These are phyloP conservation scores for Drosophila nigromelanica DNA, from an alignment of 1,140 invertebrate genomes.

Conservation along the genomic window DNA sequence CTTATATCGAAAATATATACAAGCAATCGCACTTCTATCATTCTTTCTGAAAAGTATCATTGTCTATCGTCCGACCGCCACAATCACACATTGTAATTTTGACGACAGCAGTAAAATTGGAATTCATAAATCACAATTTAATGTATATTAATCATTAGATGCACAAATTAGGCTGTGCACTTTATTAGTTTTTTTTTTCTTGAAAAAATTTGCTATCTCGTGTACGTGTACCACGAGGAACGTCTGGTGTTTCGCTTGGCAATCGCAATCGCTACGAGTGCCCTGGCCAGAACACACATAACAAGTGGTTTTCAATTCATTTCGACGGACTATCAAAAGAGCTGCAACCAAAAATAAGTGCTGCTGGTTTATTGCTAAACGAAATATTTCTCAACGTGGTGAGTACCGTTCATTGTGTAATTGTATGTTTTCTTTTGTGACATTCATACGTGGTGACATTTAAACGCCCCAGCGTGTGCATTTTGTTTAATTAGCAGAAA, in stretches of 20 bases:
- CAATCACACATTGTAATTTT: conserved; percentile 47
- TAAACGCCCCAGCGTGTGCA: conserved; percentile 17
- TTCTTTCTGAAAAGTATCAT: not conserved
- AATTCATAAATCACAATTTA: conserved; percentile 44
- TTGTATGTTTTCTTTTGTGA: not conserved
- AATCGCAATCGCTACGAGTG: conserved; percentile 39
- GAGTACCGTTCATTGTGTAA: conserved; percentile 32
- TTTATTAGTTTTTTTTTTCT: conserved; percentile 11
- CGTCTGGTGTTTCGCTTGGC: conserved; percentile 60
- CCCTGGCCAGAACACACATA: conserved; percentile 56
- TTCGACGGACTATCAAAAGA: conserved; percentile 41
- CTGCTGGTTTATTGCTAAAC: conserved; percentile 15
- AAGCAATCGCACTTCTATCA: conserved; percentile 9
- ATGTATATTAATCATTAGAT: conserved; percentile 32
- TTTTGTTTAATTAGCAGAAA: conserved; percentile 39
- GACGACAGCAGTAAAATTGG: conserved; percentile 48
- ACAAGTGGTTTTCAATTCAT: conserved; percentile 70
- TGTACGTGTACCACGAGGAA: conserved; percentile 52
- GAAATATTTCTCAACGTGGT: conserved; percentile 33
- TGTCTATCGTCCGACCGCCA: conserved; percentile 34
- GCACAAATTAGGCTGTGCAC: conserved; percentile 38
- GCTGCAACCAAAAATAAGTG: conserved; percentile 42
- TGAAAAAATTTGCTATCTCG: conserved; percentile 6
- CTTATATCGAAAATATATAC: not conserved
- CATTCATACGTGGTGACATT: conserved; percentile 19